Percentiles rank a stretch among this genome's conserved stretches.
These are phyloP conservation scores for Meriones psammophilus DNA, from an alignment of 2,797 vertebrate species.

Conservation along the genomic window DNA sequence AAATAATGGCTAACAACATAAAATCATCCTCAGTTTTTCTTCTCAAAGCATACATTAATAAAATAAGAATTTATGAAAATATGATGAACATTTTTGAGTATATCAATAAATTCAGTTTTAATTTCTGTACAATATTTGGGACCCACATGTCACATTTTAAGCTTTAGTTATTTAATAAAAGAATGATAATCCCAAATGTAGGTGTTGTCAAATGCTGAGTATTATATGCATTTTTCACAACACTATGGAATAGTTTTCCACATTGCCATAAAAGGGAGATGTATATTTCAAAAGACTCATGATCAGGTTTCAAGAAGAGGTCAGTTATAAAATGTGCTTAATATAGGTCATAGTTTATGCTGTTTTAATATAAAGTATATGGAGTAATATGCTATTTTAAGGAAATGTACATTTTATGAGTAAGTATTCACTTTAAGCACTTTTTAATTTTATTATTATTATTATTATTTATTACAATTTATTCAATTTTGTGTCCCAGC, in stretches of 20 bases:
- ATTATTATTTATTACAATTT: too few relatives aligned
- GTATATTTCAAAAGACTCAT: neutral
- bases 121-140: slow-evolving; percentile 28
- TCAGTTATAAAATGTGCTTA: slow-evolving; percentile 34
- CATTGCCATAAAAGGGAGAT: slow-evolving; percentile 1
- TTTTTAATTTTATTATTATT: too few relatives aligned
- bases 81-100: slow-evolving; percentile 4
- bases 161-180: slow-evolving; percentile 20
- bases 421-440: neutral
- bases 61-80: slow-evolving; percentile 46
- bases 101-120: neutral
- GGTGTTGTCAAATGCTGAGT: slow-evolving; percentile 6
- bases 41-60: slow-evolving; percentile 23
- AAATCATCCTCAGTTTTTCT: slow-evolving; percentile 48
- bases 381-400: slow-evolving; percentile 44
- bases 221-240: slow-evolving; percentile 52
- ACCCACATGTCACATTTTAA: slow-evolving; percentile 41
- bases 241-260: slow-evolving; percentile 59
- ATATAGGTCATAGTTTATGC: slow-evolving; percentile 40
- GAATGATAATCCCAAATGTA: neutral
- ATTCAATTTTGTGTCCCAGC: too few relatives aligned
- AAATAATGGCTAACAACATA: slow-evolving; percentile 55
- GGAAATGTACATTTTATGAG: neutral
- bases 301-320: slow-evolving; percentile 5
- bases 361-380: slow-evolving; percentile 53